phyloP scores from a whole-genome alignment of 1,140 invertebrate species.

The Arion vulgaris region DNA sequence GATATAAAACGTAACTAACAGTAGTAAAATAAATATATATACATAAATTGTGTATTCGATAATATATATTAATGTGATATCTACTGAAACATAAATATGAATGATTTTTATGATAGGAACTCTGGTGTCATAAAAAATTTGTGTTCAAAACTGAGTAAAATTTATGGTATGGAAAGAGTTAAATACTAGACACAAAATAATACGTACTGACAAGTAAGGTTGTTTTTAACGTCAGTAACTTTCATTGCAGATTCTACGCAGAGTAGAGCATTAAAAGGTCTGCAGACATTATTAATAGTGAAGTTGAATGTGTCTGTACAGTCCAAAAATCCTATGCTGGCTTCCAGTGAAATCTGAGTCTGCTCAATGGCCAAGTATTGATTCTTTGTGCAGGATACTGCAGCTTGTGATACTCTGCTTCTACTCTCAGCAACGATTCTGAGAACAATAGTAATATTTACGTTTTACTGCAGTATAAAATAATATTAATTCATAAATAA shows the following conservation, averaged over 20 bases:
- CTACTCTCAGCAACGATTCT: background rate
- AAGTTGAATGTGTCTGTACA: constrained; percentile 1
- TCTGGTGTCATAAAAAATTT: no score
- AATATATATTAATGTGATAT: no score
- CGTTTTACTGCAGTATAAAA: no score
- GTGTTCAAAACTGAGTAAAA: no score
- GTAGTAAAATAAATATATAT: no score
- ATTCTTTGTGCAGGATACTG: background rate
- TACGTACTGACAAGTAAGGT: background rate
- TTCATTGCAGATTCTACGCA: background rate
- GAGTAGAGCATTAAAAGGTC: background rate
- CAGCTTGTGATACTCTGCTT: background rate
- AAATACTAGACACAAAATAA: no score
- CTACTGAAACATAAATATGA: no score
- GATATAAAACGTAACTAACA: no score
- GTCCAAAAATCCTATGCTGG: background rate
- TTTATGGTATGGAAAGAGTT: no score
- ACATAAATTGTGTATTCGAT: no score
- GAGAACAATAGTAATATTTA: background rate
- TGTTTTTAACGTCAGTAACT: background rate
- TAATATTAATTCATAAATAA: no score
- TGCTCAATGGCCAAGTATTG: background rate
- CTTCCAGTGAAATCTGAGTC: background rate
- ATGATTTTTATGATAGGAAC: no score
- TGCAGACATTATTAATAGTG: background rate